Evolutionary conservation across 2,113 vertebrate species (phyloP).

Genomic region (Pristiophorus japonicus): DNA sequence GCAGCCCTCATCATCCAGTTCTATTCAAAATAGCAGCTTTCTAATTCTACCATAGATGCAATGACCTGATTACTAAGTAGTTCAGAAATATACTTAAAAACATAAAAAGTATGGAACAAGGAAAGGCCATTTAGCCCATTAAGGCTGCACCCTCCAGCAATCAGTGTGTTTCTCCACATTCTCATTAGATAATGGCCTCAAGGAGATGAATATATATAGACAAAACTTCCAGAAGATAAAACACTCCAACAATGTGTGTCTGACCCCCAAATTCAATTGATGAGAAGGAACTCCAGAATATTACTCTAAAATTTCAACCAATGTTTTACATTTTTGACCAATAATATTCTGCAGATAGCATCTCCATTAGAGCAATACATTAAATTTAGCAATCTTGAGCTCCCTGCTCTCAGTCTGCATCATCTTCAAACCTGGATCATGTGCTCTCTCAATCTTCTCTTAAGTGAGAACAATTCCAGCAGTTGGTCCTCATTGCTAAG

Average conservation of each 20-base stretch:
- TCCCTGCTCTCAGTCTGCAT: neutral
- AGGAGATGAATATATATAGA: neutral
- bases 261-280: neutral
- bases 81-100: neutral
- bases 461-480: neutral
- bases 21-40: neutral
- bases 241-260: neutral
- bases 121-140: neutral
- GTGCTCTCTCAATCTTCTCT: neutral
- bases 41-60: neutral
- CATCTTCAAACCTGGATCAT: neutral
- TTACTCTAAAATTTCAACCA: neutral
- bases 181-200: neutral
- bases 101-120: neutral
- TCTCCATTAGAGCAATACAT: neutral
- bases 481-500: neutral
- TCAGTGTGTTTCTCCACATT: neutral
- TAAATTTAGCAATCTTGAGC: neutral
- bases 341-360: neutral
- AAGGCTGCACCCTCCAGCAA: neutral
- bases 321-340: neutral
- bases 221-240: neutral
- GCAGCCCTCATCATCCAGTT: neutral
- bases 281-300: neutral
- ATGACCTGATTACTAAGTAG: conserved; percentile 6